These are phyloP conservation scores for Probaryconus sp. DNA, from an alignment of 1,140 invertebrate species.

Conservation along the genomic window DNA sequence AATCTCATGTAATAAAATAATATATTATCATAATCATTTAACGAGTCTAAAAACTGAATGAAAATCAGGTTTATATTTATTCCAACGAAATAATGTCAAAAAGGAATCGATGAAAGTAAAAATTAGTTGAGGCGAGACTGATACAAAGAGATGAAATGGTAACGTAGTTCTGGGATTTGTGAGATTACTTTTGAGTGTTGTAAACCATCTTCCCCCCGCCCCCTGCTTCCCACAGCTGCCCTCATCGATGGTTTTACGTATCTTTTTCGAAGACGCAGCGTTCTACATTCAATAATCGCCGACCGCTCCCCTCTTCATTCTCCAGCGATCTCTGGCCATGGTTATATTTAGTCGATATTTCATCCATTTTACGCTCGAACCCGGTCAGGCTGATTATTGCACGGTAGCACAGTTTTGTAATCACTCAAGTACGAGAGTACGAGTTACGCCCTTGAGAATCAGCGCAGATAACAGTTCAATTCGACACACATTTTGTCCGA, in stretches of 20 bases:
- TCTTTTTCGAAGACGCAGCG: constrained; percentile 65
- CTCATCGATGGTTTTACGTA: constrained; percentile 41
- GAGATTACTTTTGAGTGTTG: constrained; percentile 35
- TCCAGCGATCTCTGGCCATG: constrained; percentile 49
- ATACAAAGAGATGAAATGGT: constrained; percentile 37
- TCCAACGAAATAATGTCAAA: constrained; percentile 2
- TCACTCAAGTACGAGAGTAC: constrained; percentile 18
- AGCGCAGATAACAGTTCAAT: constrained; percentile 23
- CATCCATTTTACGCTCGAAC: constrained; percentile 66
- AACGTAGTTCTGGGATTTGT: constrained; percentile 43
- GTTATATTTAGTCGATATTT: constrained; percentile 74
- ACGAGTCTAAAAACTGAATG: too few species aligned
- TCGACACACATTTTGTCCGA: constrained; percentile 21
- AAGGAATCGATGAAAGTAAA: constrained; percentile 32
- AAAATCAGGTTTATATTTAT: too few species aligned
- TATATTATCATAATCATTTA: background rate
- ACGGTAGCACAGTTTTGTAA: constrained; percentile 53
- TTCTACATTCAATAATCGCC: constrained; percentile 69
- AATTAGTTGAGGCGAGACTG: constrained; percentile 24
- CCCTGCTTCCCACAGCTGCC: constrained; percentile 20
- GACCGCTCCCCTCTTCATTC: constrained; percentile 33
- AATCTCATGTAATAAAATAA: constrained; percentile 4
- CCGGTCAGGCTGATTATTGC: constrained; percentile 67
- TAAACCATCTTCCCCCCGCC: too few species aligned
- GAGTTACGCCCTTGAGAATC: constrained; percentile 10